Base-by-base conservation (phyloP, 2,113 vertebrate genomes). In the Rhinichthys klamathensis region DNA sequence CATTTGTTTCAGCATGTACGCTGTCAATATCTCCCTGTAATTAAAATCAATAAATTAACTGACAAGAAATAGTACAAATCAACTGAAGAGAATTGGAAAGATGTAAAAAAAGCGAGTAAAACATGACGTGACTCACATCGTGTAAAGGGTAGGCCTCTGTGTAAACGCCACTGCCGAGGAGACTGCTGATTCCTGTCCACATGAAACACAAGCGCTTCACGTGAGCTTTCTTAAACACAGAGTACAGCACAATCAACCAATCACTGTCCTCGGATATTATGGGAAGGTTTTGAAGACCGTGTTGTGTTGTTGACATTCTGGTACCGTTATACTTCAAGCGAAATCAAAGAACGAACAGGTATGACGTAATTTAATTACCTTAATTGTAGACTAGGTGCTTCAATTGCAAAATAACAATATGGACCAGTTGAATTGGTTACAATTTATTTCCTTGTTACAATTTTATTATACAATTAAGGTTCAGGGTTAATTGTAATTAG, bases 121-220 rank as follows among this genome's bases (percentile, higher is more conserved):
- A 84, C 30, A 35, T 76, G 15, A 2, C 10, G 54, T 80, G 67
- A 97, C 98, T 98, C 92, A 99, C 98, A 61, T 99, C 98, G 84
- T 99, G 98, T 80, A 97, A 91, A 0, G 98, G 96, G 92, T 97
- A 99, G 0, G 96, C 97, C 11, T 97, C 94, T 0, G 94, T 96
- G 91, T 99, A 99, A 86, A 97, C 93, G 13, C 95, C 96, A 11
- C 96, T 97, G 91, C 96, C 98, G 84, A 99, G 94, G 60, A 99
- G 95, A 91, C 96, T 98, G 85, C 96, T 97, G 91, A 99, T 96
- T 75, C 98, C 98, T 99, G 93, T 63, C 85, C 91, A 95, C 85
- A 93, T 86, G 87, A 89, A 21, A 88, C 21, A 11, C 41, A 41
- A 41, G 41, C 54, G 92, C 35, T 38, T 38, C 35, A 88, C 87